Evolutionary conservation across 92 coral and sea anemone genomes (phyloP).

Genomic region (Isaurus tuberculatus): DNA sequence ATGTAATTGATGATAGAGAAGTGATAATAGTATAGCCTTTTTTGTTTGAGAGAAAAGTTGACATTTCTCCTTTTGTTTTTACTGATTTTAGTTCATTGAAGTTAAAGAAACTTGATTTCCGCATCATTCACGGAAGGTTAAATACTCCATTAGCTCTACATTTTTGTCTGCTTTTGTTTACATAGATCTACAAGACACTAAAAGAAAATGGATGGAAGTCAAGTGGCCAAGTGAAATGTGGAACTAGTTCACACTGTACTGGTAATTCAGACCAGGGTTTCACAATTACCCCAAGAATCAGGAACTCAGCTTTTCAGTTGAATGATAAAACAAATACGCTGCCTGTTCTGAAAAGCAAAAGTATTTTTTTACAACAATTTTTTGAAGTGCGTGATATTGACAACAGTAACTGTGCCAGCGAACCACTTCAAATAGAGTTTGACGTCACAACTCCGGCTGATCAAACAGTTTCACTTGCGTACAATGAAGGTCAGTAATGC

Average conservation of each 20-base stretch:
- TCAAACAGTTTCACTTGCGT: not conserved
- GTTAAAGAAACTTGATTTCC: no score
- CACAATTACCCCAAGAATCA: not conserved
- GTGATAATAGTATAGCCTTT: no score
- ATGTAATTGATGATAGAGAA: no score
- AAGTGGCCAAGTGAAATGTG: not conserved
- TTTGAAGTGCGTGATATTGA: constrained; percentile 5
- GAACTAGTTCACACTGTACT: not conserved
- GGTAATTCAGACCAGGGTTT: not conserved
- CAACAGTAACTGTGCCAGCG: not conserved
- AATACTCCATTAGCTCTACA: no score
- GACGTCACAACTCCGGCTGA: not conserved
- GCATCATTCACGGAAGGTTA: no score
- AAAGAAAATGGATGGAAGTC: not conserved
- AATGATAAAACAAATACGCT: not conserved
- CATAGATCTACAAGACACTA: constrained; percentile 3
- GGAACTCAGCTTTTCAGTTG: not conserved
- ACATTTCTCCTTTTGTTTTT: no score
- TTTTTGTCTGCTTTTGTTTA: not conserved
- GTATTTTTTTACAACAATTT: not conserved
- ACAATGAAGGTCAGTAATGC: not conserved
- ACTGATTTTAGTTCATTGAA: no score
- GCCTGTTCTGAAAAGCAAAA: constrained; percentile 9
- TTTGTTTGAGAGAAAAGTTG: no score
- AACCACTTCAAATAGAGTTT: constrained; percentile 7